Conservation (phyloP, 2,113 vertebrate genomes). For the Tympanuchus pallidicinctus region DNA sequence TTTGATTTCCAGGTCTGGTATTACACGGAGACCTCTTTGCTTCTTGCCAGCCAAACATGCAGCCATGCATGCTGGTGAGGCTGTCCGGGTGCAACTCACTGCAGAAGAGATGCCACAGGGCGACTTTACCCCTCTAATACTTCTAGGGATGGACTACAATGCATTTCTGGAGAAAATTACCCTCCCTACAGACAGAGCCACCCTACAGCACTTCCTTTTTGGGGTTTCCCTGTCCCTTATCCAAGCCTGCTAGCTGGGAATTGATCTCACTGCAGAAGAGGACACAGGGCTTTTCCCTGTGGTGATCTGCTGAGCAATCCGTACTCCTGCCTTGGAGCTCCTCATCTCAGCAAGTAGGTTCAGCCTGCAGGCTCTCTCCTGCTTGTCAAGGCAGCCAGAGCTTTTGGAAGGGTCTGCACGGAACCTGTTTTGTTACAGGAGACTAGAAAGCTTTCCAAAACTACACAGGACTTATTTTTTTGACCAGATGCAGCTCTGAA, state of each 20-base stretch:
- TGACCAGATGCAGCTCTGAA: background rate
- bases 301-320: background rate
- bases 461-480: background rate
- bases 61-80: background rate
- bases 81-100: background rate
- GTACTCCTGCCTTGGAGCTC: background rate
- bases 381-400: background rate
- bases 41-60: background rate
- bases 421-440: background rate
- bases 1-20: background rate
- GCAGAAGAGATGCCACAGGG: background rate
- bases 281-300: background rate
- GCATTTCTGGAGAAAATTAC: background rate
- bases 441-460: background rate
- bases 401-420: background rate
- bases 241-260: background rate
- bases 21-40: background rate
- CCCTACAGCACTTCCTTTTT: background rate
- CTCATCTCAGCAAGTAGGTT: accelerated
- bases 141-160: background rate
- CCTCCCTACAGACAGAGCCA: background rate
- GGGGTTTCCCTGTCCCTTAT: too few relatives aligned
- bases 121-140: background rate
- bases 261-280: background rate
- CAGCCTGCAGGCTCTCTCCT: background rate